A percentile compares a stretch with the other conserved stretches of the same genome.
Conservation (phyloP, 2,888 invertebrate genomes). For the Melieria picta region DNA sequence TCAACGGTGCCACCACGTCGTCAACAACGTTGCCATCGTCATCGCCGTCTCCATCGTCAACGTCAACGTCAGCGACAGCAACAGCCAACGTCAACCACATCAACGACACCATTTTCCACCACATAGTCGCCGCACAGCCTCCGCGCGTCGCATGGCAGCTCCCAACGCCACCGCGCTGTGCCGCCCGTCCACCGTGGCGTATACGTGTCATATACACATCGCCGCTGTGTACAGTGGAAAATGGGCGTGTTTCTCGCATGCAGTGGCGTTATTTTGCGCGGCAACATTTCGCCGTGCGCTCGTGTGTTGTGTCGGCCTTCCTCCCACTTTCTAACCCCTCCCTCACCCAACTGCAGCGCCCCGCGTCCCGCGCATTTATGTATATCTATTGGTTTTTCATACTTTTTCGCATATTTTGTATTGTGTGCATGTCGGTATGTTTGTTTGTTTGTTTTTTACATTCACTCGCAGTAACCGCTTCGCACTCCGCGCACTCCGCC, state of each 20-base stretch:
- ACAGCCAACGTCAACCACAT: background rate
- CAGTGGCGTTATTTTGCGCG: background rate
- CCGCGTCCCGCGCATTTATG: background rate
- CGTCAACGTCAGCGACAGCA: background rate
- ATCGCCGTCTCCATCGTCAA: background rate
- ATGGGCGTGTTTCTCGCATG: slow-evolving; percentile 25
- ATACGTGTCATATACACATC: slow-evolving; percentile 36
- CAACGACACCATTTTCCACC: no score
- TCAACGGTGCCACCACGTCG: background rate
- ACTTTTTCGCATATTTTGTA: slow-evolving; percentile 14
- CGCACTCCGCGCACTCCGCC: slow-evolving; percentile 5
- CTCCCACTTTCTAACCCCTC: background rate
- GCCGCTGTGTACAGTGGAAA: background rate
- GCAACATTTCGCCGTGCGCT: background rate
- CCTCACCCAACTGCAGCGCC: background rate
- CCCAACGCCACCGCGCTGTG: background rate
- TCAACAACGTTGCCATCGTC: background rate
- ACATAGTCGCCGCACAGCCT: no score
- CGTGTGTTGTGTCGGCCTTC: slow-evolving; percentile 5
- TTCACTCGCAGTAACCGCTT: background rate
- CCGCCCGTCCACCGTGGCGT: slow-evolving; percentile 5
- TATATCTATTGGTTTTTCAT: slow-evolving; percentile 36
- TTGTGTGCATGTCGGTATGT: background rate
- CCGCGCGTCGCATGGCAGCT: background rate
- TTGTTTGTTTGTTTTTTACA: slow-evolving; percentile 6